Base-by-base conservation (phyloP, 1,140 invertebrate species). In the Psilanteris sp. region DNA sequence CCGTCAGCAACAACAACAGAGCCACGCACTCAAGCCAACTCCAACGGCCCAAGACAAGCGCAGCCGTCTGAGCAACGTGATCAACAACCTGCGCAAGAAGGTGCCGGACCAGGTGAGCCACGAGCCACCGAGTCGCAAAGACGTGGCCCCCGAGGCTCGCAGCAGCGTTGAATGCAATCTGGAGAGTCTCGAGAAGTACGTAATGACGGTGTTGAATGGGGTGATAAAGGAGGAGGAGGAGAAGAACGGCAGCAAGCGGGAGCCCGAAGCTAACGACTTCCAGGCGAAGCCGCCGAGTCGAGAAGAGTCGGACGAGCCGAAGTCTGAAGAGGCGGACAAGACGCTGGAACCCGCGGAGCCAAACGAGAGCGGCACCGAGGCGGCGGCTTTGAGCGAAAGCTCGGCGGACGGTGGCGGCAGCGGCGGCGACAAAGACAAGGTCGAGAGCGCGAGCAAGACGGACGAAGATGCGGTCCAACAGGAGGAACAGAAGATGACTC, bases 161-260 rank as follows among this genome's bases (percentile, higher is more conserved):
- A 85, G 73, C 37, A 83, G 77, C 43, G 81, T 85, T 1, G 85
- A 86, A 39, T 75, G 78, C 6, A 87, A 88, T 20, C 74, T 88
- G 1, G 86, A 87, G 31, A 87, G 77, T 3, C 59, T 87, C 0
- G 86, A 87, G 31, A 86, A 88, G 37, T 86, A 85, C 77, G 85
- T 88, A 36, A 89, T 87, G 87, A 89, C 86, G 15, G 85, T 89
- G 29, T 55, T 89, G n/a, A 88, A 85, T 52, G 84, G 83, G 0
- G 86, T 87, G 4, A 88, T 88, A 7, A 81, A 87, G 31, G 84
- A 86, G 9, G 77, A 87, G 52, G 79, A 85, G 5, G 74, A 73
- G 29, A 1, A 78, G 22, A 57, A 39, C 10, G 41, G 43, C 20
- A 32, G 6, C 6, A 66, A 31, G 15, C 7, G 13, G 18, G 46